Conservation (phyloP, 2,113 vertebrate genomes). For the Phasianus colchicus region DNA sequence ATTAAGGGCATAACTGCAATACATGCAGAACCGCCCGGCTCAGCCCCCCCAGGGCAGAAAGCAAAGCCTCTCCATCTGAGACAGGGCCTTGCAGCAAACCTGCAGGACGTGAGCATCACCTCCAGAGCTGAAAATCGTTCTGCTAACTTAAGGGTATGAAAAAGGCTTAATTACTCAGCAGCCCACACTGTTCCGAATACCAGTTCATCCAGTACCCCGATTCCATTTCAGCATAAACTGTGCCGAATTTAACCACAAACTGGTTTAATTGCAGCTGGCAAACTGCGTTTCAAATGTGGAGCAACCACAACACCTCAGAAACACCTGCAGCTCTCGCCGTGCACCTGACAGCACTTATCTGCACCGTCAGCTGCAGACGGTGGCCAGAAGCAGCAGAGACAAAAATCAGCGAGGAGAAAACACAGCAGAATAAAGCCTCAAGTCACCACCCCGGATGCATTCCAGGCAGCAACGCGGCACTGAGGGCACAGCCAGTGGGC, state of each 20-base stretch:
- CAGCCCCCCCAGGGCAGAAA: background rate
- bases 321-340: background rate
- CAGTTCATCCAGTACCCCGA: background rate
- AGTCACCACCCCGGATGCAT: background rate
- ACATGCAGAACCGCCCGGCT: background rate
- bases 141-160: background rate
- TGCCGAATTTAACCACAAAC: background rate
- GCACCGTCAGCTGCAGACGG: background rate
- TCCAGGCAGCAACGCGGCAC: no score
- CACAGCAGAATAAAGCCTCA: background rate
- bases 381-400: background rate
- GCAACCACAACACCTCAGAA: background rate
- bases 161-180: background rate
- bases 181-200: background rate
- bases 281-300: background rate
- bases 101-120: background rate
- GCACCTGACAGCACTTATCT: background rate
- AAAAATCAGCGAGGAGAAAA: background rate
- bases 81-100: no score
- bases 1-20: background rate
- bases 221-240: background rate
- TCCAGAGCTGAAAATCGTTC: background rate
- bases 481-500: no score
- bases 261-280: background rate
- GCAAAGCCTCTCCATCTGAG: background rate